Evolutionary conservation across 2,797 vertebrate species (phyloP).

Genomic region (Morus bassanus): DNA sequence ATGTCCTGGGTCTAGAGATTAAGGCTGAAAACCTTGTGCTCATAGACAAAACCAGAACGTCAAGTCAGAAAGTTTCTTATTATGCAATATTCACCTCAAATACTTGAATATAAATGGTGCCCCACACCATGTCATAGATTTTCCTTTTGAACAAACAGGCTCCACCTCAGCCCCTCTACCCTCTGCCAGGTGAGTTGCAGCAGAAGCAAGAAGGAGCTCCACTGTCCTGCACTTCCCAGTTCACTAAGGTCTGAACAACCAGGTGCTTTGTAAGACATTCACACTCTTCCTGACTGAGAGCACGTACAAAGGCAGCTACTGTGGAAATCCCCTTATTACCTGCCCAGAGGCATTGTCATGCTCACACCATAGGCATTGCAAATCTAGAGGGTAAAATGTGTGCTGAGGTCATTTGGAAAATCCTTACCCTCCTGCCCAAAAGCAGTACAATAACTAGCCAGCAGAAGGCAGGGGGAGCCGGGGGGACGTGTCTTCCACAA

Average conservation of each 20-base stretch:
- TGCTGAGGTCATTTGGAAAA: neutral
- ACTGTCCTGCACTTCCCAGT: neutral
- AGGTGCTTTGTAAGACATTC: neutral
- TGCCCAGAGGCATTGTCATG: accelerated
- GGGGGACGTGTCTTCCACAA: neutral
- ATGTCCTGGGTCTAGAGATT: neutral
- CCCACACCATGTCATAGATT: accelerated
- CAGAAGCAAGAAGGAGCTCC: neutral
- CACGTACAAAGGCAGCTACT: neutral
- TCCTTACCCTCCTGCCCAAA: neutral
- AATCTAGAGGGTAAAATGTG: neutral
- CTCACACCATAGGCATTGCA: neutral
- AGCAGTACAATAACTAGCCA: too few species aligned
- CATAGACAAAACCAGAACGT: neutral
- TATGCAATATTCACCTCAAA: neutral
- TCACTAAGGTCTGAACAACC: neutral
- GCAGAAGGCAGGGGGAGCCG: neutral
- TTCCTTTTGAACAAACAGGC: neutral
- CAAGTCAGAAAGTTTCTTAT: neutral
- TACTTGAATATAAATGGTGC: neutral
- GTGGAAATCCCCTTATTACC: neutral
- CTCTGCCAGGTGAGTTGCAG: neutral
- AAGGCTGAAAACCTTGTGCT: neutral
- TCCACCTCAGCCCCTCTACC: neutral
- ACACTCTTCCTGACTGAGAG: accelerated